Base-by-base conservation (phyloP, 2,888 invertebrate genomes). In the Rhaphigaster nebulosa region DNA sequence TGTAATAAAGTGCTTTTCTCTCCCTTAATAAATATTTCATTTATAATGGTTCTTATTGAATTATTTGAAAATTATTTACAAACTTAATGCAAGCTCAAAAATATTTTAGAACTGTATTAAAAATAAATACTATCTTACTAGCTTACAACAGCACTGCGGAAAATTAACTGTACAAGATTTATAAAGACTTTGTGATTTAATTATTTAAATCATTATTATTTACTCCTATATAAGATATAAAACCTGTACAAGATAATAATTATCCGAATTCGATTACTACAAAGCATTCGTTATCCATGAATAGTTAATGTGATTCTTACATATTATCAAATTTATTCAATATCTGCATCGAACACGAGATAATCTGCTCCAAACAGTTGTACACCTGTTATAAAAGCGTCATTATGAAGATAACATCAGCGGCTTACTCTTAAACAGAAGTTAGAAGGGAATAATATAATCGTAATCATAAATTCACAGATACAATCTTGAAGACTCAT, bases 401-500 rank as follows among this genome's bases (percentile, higher is more conserved):
- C n/a, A 84, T 50, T 41, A 84, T 13, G 70, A 34, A 76, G 70
- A 76, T 76, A 76, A 76, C 70, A 76, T 76, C 70, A 29, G 70
- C 70, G 70, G 70, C 84, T 26, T 84, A 84, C 45, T 41, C 12
- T 45, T 84, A 26, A 84, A 45, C 84, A 84, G 84, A 84, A 84
- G 84, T 84, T 84, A 13, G 84, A 26, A 45, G 15, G 20, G 23
- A 45, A 45, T 84, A 84, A 84, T 84, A 84, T 84, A 84, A 45
- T 84, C 41, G n/a, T 84, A 84, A 84, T 50, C 41, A 84, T 84
- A 41, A 84, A 84, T 84, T 84, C 45, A n/a, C 84, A n/a, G 84
- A 84, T 84, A 45, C n/a, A 41, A 84, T 84, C 84, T 84, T n/a
- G 6, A 84, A 45, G 45, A 41, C 12, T 84, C 23, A 5, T 38